Conservation (phyloP, 1,140 invertebrate species). For the Drosophila orena region DNA sequence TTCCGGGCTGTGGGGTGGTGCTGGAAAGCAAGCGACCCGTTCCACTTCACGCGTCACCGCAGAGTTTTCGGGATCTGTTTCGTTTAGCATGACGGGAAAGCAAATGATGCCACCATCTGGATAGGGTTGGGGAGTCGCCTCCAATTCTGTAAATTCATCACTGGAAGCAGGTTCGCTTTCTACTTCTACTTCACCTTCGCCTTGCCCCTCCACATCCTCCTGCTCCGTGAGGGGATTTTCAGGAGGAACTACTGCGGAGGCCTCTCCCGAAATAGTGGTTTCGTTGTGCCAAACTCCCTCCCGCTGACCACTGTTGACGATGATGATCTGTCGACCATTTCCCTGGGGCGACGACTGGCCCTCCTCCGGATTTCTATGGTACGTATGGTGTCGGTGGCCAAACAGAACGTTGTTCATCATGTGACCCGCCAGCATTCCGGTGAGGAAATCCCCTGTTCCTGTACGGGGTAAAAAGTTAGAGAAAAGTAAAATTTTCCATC, state of each 20-base stretch:
- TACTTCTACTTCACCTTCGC: neutral
- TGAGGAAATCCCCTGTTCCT: constrained; percentile 60
- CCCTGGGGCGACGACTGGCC: constrained; percentile 2
- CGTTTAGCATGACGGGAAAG: constrained; percentile 72
- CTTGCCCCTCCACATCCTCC: constrained; percentile 5
- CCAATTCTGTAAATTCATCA: constrained; percentile 30
- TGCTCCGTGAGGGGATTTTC: constrained; percentile 37
- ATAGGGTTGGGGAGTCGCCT: constrained; percentile 11
- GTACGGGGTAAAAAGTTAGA: neutral
- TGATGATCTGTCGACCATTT: constrained; percentile 59
- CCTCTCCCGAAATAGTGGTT: constrained; percentile 34
- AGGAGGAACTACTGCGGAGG: constrained; percentile 15
- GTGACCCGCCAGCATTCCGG: constrained; percentile 61
- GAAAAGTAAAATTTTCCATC: neutral
- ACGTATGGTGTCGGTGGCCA: constrained; percentile 54
- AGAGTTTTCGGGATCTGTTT: constrained; percentile 66
- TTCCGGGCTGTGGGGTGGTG: constrained; percentile 32
- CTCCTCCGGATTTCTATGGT: constrained; percentile 47
- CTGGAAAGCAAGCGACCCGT: constrained; percentile 75
- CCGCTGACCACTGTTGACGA: constrained; percentile 64
- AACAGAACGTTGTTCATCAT: constrained; percentile 61
- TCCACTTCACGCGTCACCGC: constrained; percentile 55
- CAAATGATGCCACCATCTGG: constrained; percentile 64
- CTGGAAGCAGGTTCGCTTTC: constrained; percentile 20
- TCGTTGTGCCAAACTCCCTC: constrained; percentile 29